A percentile compares a stretch with the other conserved stretches of the same genome.
Evolutionary conservation across 2,113 vertebrate species (phyloP).

Genomic region (Columbina picui): DNA sequence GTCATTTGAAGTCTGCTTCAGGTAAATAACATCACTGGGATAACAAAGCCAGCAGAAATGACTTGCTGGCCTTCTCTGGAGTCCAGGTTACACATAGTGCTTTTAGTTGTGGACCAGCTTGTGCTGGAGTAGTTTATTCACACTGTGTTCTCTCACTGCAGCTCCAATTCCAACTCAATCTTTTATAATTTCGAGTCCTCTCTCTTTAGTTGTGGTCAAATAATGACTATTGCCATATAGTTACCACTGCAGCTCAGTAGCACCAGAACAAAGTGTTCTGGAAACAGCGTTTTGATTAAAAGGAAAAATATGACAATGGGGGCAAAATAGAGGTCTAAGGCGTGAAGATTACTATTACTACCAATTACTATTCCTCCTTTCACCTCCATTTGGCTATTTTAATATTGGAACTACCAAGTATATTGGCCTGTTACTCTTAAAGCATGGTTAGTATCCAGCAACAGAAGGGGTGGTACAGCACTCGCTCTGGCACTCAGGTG

Average conservation of each 20-base stretch:
- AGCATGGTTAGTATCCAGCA: not conserved
- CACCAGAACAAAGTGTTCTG: not conserved
- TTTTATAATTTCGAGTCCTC: not conserved
- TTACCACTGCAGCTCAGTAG: not conserved
- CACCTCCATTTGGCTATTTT: not conserved
- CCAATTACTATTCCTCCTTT: not conserved
- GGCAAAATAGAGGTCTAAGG: fast-evolving
- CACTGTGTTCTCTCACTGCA: not conserved
- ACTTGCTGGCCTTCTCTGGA: not conserved
- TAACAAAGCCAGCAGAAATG: not conserved
- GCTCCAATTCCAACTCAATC: not conserved
- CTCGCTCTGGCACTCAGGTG: not conserved
- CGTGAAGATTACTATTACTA: not conserved
- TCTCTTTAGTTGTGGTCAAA: not conserved
- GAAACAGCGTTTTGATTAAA: not conserved
- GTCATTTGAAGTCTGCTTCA: not conserved
- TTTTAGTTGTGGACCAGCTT: not conserved
- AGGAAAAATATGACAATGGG: not conserved
- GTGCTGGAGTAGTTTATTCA: not conserved
- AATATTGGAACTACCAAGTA: not conserved
- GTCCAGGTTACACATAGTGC: not conserved
- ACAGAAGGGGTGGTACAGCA: not conserved
- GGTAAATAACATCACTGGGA: not conserved
- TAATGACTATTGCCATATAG: not conserved
- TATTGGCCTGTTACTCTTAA: not conserved